Base-by-base conservation (phyloP, 2,113 vertebrate species). In the Phycodurus eques region DNA sequence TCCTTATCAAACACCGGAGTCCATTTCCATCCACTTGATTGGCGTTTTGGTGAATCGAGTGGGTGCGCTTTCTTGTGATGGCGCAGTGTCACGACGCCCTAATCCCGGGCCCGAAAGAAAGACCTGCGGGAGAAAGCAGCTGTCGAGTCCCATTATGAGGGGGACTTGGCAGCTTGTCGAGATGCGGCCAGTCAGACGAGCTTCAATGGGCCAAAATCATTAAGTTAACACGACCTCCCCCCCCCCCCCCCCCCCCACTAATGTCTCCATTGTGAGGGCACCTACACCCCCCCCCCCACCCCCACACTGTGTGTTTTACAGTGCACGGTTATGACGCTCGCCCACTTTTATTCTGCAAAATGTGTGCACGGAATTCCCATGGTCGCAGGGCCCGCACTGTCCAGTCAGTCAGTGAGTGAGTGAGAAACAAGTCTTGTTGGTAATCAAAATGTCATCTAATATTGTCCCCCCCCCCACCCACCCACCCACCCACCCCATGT, bases 171-270 rank as follows among this genome's bases (percentile, higher is more conserved):
- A 89, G 93, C 93, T 95, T 94, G 92, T 93, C 94, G 93, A 92
- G 91, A 92, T 87, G 90, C 92, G 92, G 92, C 92, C 94, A 94
- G 93, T 93, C 91, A 93, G 93, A 91, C 90, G 85, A 89, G 90
- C 81, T 90, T 94, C 92, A 92, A 94, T 91, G 88, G 91, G 85
- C 87, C 91, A 90, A 94, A 94, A 94, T 94, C 92, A 95, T 95
- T 94, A 96, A 96, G 94, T 94, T 94, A 95, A 95, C 94, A 94
- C 94, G 6, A 39, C 94, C 85, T 6, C 57, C 57, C 85, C 10
- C 57, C 57, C 56, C 0, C 92, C 94, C 94, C 94, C 94, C 92
- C 92, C 85, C 11, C 59, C 59, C 22, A 6, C 92, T 94, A 95
- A 95, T 94, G 92, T 94, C 90, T 90, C 90, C 88, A 94, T 95